A percentile compares a stretch with the other conserved stretches of the same genome.
These are phyloP conservation scores for Nicator chloris DNA, from an alignment of 2,113 vertebrate genomes.

Conservation along the genomic window DNA sequence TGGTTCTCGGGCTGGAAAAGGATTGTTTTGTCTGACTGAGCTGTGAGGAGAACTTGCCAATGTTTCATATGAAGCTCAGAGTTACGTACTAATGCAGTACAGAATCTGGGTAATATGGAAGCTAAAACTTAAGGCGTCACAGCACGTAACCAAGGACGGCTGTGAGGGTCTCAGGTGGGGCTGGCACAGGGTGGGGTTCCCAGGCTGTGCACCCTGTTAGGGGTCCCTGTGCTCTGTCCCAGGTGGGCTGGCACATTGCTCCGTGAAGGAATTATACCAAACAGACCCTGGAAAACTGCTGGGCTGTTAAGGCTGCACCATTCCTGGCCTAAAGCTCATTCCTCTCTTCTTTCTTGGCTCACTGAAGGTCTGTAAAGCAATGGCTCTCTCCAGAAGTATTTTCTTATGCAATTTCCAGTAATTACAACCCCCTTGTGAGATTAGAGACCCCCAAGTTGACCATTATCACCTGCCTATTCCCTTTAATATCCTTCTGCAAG, in stretches of 20 bases:
- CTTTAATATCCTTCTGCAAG: background rate
- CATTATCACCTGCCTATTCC: background rate
- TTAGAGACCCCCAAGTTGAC: background rate
- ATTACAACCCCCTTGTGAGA: background rate
- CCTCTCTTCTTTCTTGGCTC: background rate
- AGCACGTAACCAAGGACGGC: background rate
- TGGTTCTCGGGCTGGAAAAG: background rate
- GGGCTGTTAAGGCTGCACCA: background rate
- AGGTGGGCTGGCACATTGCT: background rate
- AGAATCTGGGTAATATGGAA: background rate
- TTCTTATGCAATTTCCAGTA: background rate
- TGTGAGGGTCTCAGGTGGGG: background rate
- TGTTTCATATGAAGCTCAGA: background rate
- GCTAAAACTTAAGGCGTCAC: background rate
- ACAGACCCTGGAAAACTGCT: background rate
- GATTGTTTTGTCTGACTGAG: background rate
- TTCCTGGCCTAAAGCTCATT: background rate
- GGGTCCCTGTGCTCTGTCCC: background rate
- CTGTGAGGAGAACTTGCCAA: background rate
- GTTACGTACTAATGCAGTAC: background rate
- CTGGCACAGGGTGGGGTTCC: background rate
- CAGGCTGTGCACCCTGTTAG: background rate
- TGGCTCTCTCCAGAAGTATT: background rate
- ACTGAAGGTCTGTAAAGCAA: background rate
- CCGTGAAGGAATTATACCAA: background rate